Conservation (phyloP, 2,797 vertebrate species). For the Taeniopygia guttata region DNA sequence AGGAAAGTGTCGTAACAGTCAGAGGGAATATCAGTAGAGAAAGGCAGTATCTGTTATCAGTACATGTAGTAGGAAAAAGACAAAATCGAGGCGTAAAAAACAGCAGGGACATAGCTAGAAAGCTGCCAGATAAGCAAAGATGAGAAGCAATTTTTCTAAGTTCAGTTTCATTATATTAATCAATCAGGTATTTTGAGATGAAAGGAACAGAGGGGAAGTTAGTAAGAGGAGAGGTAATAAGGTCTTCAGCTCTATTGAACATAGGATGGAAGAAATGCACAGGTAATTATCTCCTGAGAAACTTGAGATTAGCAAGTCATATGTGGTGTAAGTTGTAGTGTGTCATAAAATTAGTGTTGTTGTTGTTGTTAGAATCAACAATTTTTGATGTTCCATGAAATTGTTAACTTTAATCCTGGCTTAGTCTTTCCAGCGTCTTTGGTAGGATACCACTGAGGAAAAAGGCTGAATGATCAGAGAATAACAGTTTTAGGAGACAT, state of each 20-base stretch:
- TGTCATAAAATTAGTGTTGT: neutral
- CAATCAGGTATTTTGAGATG: conserved; percentile 19
- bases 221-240: conserved; percentile 9
- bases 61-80: neutral
- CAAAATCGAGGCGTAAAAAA: neutral
- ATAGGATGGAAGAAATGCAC: conserved; percentile 12
- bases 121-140: conserved; percentile 10
- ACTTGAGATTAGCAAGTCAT: neutral
- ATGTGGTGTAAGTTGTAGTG: neutral
- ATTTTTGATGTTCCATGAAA: neutral
- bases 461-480: neutral
- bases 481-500: neutral
- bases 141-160: neutral
- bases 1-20: neutral
- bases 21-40: neutral
- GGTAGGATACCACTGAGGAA: neutral
- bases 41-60: neutral
- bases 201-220: conserved; percentile 19
- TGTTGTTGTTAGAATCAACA: neutral
- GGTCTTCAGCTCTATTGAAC: conserved; percentile 28
- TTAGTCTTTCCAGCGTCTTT: neutral
- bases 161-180: conserved; percentile 51
- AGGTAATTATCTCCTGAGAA: conserved; percentile 50
- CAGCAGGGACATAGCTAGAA: neutral
- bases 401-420: neutral